Evolutionary conservation across 2,113 vertebrate genomes (phyloP), one percentile per base, ranked within the genome.

Genomic region (Girardinichthys multiradiatus): DNA sequence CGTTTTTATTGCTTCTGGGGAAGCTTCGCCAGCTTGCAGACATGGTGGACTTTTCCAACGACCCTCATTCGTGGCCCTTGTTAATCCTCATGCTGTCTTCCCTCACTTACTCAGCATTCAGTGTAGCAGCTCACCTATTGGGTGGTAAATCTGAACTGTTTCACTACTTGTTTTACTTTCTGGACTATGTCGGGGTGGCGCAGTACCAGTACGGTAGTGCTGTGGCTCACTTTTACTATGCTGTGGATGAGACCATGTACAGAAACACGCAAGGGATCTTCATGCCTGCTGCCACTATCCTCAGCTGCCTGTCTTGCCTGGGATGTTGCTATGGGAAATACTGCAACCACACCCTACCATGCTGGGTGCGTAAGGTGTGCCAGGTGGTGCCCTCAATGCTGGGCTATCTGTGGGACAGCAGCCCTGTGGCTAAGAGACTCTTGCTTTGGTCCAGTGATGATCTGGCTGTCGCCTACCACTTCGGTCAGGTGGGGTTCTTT

Each of bases 131-230:
- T 11, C 97, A 98, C 87, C 94, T 97, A 8, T 90, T 98, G 83
- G 95, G 95, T 7, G 92, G 95, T 72, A 96, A 95, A 31, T 98
- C 96, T 0, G 97, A 97, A 89, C 90, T 97, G 86, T 95, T 90
- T 81, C 95, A 98, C 81, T 96, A 95, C 15, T 21, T 88, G 24
- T 96, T 98, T 91, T 98, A 95, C 93, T 98, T 96, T 73, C 65
- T 98, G 94, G 97, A 98, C 91, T 98, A 98, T 0, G 94, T 98
- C 1, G 97, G 97, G 0, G 97, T 98, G 0, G 96, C 97, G 0
- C 77, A 96, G 58, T 98, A 98, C 82, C 97, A 98, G 90, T 98
- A 96, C 0, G 94, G 96, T 87, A 98, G 97, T 0, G 96, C 96
- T 1, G 51, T 95, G 31, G 94, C 70, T 0, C 97, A 98, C 77